Evolutionary conservation across 2,797 vertebrate genomes (phyloP), one percentile per base, ranked within the genome.

Genomic region (Hybognathus amarus): DNA sequence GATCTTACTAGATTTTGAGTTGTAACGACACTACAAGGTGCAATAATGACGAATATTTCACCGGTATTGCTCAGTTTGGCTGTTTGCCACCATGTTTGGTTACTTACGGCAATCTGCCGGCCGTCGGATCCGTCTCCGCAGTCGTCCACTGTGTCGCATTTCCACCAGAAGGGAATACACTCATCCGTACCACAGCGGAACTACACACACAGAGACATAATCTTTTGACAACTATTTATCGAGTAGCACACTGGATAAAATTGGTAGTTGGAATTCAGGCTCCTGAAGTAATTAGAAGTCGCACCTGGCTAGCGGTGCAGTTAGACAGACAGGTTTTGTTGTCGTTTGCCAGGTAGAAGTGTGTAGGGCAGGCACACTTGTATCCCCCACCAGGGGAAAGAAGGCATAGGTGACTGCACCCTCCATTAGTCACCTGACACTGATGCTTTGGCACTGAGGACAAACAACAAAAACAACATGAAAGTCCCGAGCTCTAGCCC

Each of bases 91-190:
- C 17, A 33, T 33, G 38, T 47, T 52, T 63, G 56, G 17, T 12
- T 87, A 97, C 98, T 96, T 90, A 99, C 98, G 97, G 75, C 98
- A 99, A 86, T 99, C 97, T 3, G 95, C 88, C 1, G 97, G 98
- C 87, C 98, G 0, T 99, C 98, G 0, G 98, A 99, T 77, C 98
- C 96, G 20, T 99, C 98, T 0, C 98, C 98, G 18, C 98, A 99
- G 91, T 99, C 98, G 22, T 99, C 98, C 11, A 99, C 97, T 0
- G 97, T 99, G 93, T 99, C 98, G 89, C 98, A 99, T 90, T 99
- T 99, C 98, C 98, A 99, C 98, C 98, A 99, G 87, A 99, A 99
- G 0, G 98, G 98, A 90, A 99, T 99, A 80, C 98, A 99, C 94
- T 99, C 98, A 87, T 99, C 98, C 2, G 97, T 99, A 86, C 96